Evolutionary conservation across 1,140 invertebrate species (phyloP), one percentile per base, ranked within the genome.

Genomic region (Asbolus verrucosus): DNA sequence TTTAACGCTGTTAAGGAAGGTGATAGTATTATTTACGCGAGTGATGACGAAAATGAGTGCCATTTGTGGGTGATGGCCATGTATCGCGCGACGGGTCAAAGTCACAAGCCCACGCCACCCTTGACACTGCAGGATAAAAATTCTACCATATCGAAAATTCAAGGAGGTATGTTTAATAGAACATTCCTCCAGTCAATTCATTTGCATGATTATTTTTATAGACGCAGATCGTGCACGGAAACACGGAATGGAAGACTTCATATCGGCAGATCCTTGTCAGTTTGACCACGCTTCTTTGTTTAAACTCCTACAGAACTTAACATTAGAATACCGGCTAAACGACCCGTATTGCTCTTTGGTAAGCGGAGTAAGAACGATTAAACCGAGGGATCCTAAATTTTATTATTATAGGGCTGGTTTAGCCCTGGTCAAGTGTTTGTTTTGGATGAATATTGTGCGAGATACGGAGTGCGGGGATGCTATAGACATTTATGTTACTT

Each of bases 1-100:
- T 99, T 99, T 87, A 99, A 98, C 83, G 96, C 96, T 15, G 97
- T 99, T 1, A 92, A 96, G 73, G 98, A 99, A 84, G 97, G 97
- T 38, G 98, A 99, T 81, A 97, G 94, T 72, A 93, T 99, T 39
- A 88, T 97, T 11, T 98, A 94, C 85, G 98, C 97, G 0, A 96
- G 96, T 75, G 95, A 98, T 75, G 98, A 99, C 83, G 97, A 99
- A 83, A 97, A 96, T 79, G 98, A 99, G 79, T 94, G 96, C 75
- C 96, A 98, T 79, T 83, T 98, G 54, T 99, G 98, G 98, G 97
- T 99, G 4, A 96, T 96, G 91, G 98, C 98, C 0, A 90, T 99
- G 86, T 99, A 99, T 80, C 85, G 98, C 73, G 98, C 98, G 2
- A 99, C 98, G 0, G 98, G 98, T 1, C 98, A 99, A 82, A 95